These are phyloP conservation scores for Zaprionus camerounensis DNA, from an alignment of 1,140 invertebrate species.

Conservation along the genomic window DNA sequence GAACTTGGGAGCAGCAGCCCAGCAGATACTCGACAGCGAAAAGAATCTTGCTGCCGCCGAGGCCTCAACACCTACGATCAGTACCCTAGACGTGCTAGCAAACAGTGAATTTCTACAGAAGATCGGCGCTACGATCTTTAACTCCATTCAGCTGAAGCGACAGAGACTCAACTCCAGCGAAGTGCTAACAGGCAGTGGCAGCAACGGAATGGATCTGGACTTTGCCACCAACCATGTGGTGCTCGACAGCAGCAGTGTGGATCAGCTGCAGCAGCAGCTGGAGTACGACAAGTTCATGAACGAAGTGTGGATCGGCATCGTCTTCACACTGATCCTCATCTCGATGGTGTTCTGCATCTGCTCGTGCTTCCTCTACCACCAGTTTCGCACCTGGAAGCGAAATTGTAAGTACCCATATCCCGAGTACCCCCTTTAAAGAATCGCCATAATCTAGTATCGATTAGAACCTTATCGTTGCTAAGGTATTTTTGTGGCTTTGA, in stretches of 20 bases:
- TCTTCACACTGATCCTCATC: slow-evolving; percentile 78
- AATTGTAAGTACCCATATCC: slow-evolving; percentile 76
- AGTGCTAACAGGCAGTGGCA: background rate
- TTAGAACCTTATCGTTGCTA: slow-evolving; percentile 26
- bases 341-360: slow-evolving; percentile 83
- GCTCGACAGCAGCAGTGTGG: slow-evolving; percentile 70
- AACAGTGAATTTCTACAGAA: slow-evolving; percentile 74
- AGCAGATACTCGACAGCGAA: slow-evolving; percentile 68
- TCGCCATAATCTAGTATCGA: slow-evolving; percentile 15
- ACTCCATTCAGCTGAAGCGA: slow-evolving; percentile 73
- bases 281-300: slow-evolving; percentile 84
- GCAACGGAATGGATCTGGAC: slow-evolving; percentile 62
- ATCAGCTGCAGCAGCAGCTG: slow-evolving; percentile 77
- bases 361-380: slow-evolving; percentile 83
- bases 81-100: slow-evolving; percentile 48
- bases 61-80: slow-evolving; percentile 70
- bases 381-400: slow-evolving; percentile 81
- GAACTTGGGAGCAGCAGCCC: slow-evolving; percentile 63
- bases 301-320: slow-evolving; percentile 83
- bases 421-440: background rate
- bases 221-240: slow-evolving; percentile 65
- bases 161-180: slow-evolving; percentile 56
- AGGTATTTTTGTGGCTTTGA: slow-evolving; percentile 1
- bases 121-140: slow-evolving; percentile 72
- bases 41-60: slow-evolving; percentile 48